Evolutionary conservation across 2,797 vertebrate genomes (phyloP), one percentile per base, ranked within the genome.

Genomic region (Antrozous pallidus): DNA sequence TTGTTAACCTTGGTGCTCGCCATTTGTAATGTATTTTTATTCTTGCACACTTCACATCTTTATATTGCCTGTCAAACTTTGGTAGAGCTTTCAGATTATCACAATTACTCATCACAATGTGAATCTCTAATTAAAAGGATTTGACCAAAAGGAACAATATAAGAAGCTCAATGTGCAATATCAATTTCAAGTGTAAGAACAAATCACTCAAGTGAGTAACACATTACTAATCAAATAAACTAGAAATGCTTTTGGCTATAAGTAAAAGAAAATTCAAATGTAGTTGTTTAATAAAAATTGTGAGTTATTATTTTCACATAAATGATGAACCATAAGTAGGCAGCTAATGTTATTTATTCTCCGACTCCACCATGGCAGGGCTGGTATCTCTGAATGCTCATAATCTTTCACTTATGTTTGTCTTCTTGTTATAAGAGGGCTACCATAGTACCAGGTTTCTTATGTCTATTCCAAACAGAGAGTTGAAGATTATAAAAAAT

Each of bases 111-210:
- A 18, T 31, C 42, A 81, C 22, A 65, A 2, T 77, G 2, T 51
- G 12, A 70, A 75, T 7, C 18, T 87, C 28, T 88, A 33, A 91
- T 70, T 40, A 1, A 42, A 73, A 77, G 9, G 4, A 69, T 79
- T 38, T 85, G 5, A 38, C n/a, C 45, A 75, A 88, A 81, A 49
- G 28, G 6, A 84, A 22, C 17, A 87, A 28, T 75, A 47, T 47
- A 22, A 56, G 17, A 45, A 38, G 31, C 2, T 65, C 12, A 47
- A 3, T 11, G 14, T 79, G 0, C 22, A 61, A 4, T 65, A 51
- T 91, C 5, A 67, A 56, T 93, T 67, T 80, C 47, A 51, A 86
- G 4, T 14, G 65, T 86, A 86, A 91, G 22, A 89, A 79, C 4
- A 54, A 88, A 88, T 61, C 10, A 36, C 3, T 77, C 8, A 61